Base-by-base conservation (phyloP, 2,888 invertebrate genomes). In the Melanargia galathea region DNA sequence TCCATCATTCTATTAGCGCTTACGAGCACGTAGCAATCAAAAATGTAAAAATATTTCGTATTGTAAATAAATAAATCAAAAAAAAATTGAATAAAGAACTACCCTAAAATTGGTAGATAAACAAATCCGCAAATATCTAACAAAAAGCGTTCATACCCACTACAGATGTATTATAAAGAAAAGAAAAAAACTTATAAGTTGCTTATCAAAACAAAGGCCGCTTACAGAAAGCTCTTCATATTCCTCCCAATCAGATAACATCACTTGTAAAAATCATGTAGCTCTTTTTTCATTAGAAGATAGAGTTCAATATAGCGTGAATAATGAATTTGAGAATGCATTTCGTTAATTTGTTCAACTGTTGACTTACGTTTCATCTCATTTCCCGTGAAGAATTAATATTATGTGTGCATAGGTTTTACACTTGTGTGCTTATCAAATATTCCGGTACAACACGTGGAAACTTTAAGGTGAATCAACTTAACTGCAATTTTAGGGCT, bases 101-200 rank as follows among this genome's bases (percentile, higher is more conserved):
- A 45, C 20, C 54, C 46, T 46, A 61, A 61, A 59, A 67, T 59
- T 61, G 33, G 48, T 40, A 80, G 75, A 78, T 74, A 81, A 79
- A 83, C 75, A 77, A 59, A 70, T 63, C 70, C 70, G 69, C 73
- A 75, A 73, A 75, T 74, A 78, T 38, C 13, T 77, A 74, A 80
- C 70, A 83, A 82, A 82, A 85, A 81, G 75, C 73, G 70, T 82
- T 87, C 83, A 80, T 86, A 84, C 86, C 81, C 78, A 79, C 82
- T 84, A 80, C 76, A 67, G 72, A 67, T 72, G 74, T 75, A 81
- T 84, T 82, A 82, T 79, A 76, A 71, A 78, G 73, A 46, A 68
- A 77, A n/a, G n/a, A 78, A 79, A 78, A 78, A 73, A 75, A 77
- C 79, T 73, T 75, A 72, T 72, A 77, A 82, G 80, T 81, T 82